These are phyloP conservation scores for Leucophenga maculata DNA, from an alignment of 2,888 invertebrate species.

Conservation along the genomic window DNA sequence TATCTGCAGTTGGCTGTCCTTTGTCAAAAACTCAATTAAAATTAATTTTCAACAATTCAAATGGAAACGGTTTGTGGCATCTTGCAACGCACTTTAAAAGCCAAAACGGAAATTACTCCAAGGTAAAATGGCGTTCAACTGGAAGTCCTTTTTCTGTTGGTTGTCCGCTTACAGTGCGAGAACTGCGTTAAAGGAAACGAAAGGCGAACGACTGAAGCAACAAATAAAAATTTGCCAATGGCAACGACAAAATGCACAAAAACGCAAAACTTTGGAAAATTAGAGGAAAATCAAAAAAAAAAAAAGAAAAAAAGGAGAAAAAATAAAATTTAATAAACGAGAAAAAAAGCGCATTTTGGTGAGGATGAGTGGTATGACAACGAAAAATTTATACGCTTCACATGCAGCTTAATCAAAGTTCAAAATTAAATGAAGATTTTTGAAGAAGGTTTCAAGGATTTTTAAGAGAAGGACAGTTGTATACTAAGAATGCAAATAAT, in stretches of 20 bases:
- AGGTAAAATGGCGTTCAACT: slow-evolving; percentile 37
- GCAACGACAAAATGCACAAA: slow-evolving; percentile 22
- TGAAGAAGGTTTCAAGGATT: no score
- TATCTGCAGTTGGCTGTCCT: not conserved
- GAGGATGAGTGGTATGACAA: no score
- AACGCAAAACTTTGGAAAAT: not conserved
- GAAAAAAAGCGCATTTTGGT: not conserved
- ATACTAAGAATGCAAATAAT: no score
- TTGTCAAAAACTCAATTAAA: slow-evolving; percentile 53
- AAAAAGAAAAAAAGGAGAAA: not conserved
- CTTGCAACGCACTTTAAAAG: slow-evolving; percentile 19
- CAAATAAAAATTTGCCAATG: slow-evolving; percentile 11
- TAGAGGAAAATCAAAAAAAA: slow-evolving; percentile 7
- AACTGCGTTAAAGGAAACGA: not conserved
- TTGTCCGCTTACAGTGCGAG: not conserved
- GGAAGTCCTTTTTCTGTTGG: slow-evolving; percentile 37
- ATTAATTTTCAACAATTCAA: slow-evolving; percentile 48
- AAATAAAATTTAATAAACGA: not conserved
- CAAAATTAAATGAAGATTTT: no score
- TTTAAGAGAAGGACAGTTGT: no score
- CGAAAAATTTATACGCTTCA: no score
- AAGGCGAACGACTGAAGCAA: not conserved
- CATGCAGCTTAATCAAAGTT: no score
- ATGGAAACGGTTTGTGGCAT: slow-evolving; percentile 32
- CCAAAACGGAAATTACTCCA: slow-evolving; percentile 39